These are phyloP conservation scores for Deilephila porcellus DNA, from an alignment of 2,888 invertebrate genomes.

Conservation along the genomic window DNA sequence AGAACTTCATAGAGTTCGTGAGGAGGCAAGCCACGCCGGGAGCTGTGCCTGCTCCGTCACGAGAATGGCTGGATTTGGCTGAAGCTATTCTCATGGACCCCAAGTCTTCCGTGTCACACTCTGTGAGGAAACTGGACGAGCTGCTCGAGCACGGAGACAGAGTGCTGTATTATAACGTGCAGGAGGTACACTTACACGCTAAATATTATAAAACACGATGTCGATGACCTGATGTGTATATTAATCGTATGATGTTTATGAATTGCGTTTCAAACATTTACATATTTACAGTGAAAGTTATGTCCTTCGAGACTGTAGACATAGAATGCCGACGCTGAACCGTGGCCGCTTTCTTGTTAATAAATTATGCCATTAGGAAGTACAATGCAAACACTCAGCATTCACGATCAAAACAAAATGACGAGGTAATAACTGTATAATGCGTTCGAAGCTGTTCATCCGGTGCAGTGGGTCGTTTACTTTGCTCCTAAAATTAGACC, in stretches of 20 bases:
- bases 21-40: slow-evolving; percentile 69
- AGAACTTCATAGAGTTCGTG: slow-evolving; percentile 87
- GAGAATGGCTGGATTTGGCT: slow-evolving; percentile 86
- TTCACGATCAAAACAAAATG: background rate
- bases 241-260: slow-evolving; percentile 8
- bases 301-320: background rate
- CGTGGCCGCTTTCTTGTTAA: background rate
- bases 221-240: slow-evolving; percentile 43
- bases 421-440: slow-evolving; percentile 5
- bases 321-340: background rate
- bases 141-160: slow-evolving; percentile 86
- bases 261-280: slow-evolving; percentile 8
- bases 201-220: slow-evolving; percentile 31
- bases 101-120: slow-evolving; percentile 82
- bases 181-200: slow-evolving; percentile 82
- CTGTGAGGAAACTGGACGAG: slow-evolving; percentile 85
- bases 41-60: slow-evolving; percentile 67
- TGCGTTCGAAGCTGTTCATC: background rate
- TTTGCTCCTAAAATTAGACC: slow-evolving; percentile 20
- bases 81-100: slow-evolving; percentile 87
- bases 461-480: background rate
- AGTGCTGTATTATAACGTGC: slow-evolving; percentile 83
- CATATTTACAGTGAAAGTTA: slow-evolving; percentile 23
- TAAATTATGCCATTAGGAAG: background rate
- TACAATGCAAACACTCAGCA: background rate